Percentiles rank a stretch among this genome's conserved stretches.
phyloP scores from a whole-genome alignment of 2,797 vertebrate species.

The Aselliscus stoliczkanus region DNA sequence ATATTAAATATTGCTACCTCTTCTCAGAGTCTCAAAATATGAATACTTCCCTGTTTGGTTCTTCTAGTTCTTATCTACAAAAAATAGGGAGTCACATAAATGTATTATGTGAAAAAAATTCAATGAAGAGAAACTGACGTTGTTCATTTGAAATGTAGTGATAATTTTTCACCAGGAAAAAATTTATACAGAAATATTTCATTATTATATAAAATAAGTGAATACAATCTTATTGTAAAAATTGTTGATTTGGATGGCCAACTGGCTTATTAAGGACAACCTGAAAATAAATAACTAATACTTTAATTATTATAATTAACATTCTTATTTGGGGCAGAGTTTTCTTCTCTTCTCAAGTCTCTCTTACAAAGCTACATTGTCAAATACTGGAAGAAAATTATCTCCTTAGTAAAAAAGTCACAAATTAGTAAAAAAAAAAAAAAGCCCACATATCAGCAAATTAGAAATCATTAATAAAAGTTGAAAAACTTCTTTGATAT shows the following conservation, averaged over 20 bases:
- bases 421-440: neutral
- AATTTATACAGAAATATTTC: neutral
- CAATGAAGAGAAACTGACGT: neutral
- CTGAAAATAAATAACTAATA: slow-evolving; percentile 4
- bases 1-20: slow-evolving; percentile 80
- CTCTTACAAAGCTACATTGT: neutral
- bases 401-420: neutral
- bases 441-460: slow-evolving; percentile 4
- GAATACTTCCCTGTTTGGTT: slow-evolving; percentile 80
- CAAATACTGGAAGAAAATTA: neutral
- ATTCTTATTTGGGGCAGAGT: neutral
- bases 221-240: slow-evolving; percentile 10
- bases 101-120: neutral
- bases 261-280: neutral
- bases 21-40: slow-evolving; percentile 77
- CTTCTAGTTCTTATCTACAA: slow-evolving; percentile 81
- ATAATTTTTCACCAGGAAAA: neutral
- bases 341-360: neutral
- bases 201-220: neutral
- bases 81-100: slow-evolving; percentile 49
- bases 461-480: slow-evolving; percentile 7
- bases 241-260: neutral
- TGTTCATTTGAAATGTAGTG: neutral
- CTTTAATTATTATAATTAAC: neutral
- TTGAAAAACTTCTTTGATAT: neutral